Evolutionary conservation across 2,888 invertebrate species (phyloP).

Genomic region (Stegana nigrithorax): DNA sequence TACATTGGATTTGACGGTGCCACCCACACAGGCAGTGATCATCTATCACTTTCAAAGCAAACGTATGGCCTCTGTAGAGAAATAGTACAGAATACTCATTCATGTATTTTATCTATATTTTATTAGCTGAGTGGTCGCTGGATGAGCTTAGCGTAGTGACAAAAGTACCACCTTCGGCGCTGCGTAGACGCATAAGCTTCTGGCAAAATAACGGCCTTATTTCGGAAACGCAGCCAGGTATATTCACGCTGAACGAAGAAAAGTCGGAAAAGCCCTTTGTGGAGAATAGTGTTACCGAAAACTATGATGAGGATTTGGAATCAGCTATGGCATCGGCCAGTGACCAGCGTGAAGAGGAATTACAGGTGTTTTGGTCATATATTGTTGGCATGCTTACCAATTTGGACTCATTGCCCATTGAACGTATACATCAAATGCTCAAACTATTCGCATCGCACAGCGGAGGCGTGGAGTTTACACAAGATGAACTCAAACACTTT

Average conservation of each 20-base stretch:
- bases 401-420: conserved; percentile 89
- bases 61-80: conserved; percentile 68
- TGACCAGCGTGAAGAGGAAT: conserved; percentile 92
- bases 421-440: conserved; percentile 95
- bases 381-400: conserved; percentile 97
- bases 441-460: conserved; percentile 97
- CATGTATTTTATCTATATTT: neutral
- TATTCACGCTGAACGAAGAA: conserved; percentile 80
- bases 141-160: conserved; percentile 87
- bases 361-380: conserved; percentile 96
- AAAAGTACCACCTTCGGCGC: conserved; percentile 86
- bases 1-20: conserved; percentile 83
- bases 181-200: conserved; percentile 88
- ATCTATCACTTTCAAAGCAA: conserved; percentile 93
- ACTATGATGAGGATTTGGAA: conserved; percentile 91
- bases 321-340: conserved; percentile 95
- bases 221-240: conserved; percentile 80
- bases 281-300: conserved; percentile 72
- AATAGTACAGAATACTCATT: neutral
- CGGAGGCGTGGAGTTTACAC: conserved; percentile 87
- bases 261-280: conserved; percentile 72
- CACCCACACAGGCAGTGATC: conserved; percentile 93
- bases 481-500: conserved; percentile 88
- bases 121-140: conserved; percentile 82
- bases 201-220: conserved; percentile 95